Conservation (phyloP, 1,140 invertebrate genomes). For the Vanessa atalanta region DNA sequence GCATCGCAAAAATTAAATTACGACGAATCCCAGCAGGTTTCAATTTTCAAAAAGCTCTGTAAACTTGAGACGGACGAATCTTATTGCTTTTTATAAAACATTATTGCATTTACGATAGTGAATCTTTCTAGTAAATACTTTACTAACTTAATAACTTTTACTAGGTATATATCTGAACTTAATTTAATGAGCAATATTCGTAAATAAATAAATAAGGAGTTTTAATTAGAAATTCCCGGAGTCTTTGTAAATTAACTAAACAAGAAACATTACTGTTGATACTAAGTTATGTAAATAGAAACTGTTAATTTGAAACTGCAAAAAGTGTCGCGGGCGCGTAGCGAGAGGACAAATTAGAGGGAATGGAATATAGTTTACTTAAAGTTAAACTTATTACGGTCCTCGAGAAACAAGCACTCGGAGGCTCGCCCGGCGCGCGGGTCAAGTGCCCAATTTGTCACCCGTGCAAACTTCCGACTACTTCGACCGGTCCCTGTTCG, state of each 20-base stretch:
- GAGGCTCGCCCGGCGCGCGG: conserved; percentile 68
- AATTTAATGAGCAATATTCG: conserved; percentile 18
- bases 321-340: conserved; percentile 62
- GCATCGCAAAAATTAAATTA: conserved; percentile 78
- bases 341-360: conserved; percentile 75
- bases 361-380: conserved; percentile 81
- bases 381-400: conserved; percentile 81
- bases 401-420: conserved; percentile 75
- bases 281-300: conserved; percentile 52
- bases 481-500: conserved; percentile 71
- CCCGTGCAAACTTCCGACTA: conserved; percentile 76
- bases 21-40: conserved; percentile 66
- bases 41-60: conserved; percentile 69
- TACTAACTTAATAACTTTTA: neutral
- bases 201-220: conserved; percentile 12
- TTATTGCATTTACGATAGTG: conserved; percentile 55
- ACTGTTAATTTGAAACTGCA: conserved; percentile 69
- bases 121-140: conserved; percentile 13
- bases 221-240: conserved; percentile 31
- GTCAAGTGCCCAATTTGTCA: conserved; percentile 81
- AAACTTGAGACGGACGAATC: conserved; percentile 57
- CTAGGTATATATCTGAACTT: conserved; percentile 11
- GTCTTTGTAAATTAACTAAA: conserved; percentile 33
- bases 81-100: conserved; percentile 61
- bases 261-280: conserved; percentile 35